phyloP scores from a whole-genome alignment of 2,888 invertebrate species.

The Polymixis lichenea region DNA sequence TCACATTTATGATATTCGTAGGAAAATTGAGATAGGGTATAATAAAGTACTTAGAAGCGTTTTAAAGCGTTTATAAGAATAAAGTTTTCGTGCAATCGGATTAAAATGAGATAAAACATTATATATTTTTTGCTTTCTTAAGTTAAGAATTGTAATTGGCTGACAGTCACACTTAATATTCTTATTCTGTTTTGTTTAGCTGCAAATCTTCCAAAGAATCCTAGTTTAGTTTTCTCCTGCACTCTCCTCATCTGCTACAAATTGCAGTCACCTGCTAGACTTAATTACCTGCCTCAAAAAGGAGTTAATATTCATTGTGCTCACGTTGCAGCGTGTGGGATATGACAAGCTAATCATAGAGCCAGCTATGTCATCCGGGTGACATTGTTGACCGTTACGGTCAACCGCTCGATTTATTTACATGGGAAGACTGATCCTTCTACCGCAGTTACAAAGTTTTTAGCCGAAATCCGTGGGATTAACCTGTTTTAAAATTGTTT shows the following conservation, averaged over 20 bases:
- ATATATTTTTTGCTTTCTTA: not conserved
- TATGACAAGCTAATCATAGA: not conserved
- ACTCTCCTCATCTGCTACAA: not conserved
- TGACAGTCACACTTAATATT: not conserved
- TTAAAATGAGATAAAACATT: not conserved
- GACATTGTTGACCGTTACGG: not conserved
- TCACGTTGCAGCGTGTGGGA: not conserved
- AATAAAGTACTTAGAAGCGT: not conserved
- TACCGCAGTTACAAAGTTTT: too few species aligned
- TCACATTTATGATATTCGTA: too few species aligned
- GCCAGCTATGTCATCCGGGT: not conserved
- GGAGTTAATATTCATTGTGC: slow-evolving; percentile 1
- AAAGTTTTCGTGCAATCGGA: not conserved
- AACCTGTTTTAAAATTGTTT: too few species aligned
- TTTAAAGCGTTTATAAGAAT: not conserved
- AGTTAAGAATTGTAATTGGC: not conserved
- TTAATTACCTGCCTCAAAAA: not conserved
- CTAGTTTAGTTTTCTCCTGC: not conserved
- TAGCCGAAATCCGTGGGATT: too few species aligned
- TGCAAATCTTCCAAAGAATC: not conserved
- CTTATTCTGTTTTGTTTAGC: not conserved
- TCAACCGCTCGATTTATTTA: not conserved
- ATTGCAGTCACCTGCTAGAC: not conserved
- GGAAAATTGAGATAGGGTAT: not conserved
- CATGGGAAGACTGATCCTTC: not conserved